phyloP scores from a whole-genome alignment of 2,888 invertebrate species.

The Acheta domesticus region DNA sequence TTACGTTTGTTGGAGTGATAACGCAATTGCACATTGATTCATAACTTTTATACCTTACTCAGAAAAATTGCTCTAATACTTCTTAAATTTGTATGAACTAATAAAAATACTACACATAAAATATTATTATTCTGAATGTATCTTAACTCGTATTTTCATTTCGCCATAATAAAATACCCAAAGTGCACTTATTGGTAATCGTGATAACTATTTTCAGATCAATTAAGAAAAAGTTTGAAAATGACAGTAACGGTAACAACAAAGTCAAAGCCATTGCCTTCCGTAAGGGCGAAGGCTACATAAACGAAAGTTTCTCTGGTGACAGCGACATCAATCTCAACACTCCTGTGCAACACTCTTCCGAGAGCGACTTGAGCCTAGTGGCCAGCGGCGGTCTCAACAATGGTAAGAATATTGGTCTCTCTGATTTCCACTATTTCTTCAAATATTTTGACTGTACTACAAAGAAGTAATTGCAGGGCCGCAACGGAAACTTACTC shows the following conservation, averaged over 20 bases:
- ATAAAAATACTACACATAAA: too few relatives aligned
- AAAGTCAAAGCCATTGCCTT: slow-evolving; percentile 33
- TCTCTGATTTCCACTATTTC: not conserved
- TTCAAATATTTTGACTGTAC: not conserved
- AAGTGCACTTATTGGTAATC: too few relatives aligned
- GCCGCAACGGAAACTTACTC: slow-evolving; percentile 45
- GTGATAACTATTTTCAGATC: slow-evolving; percentile 26
- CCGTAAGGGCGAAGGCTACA: slow-evolving; percentile 33
- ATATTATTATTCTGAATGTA: too few relatives aligned
- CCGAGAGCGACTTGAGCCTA: slow-evolving; percentile 27
- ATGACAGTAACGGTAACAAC: slow-evolving; percentile 28
- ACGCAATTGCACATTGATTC: too few relatives aligned
- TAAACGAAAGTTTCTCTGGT: slow-evolving; percentile 34
- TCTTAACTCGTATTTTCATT: too few relatives aligned
- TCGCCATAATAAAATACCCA: too few relatives aligned
- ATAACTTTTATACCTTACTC: too few relatives aligned
- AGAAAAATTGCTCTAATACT: too few relatives aligned
- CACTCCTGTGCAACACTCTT: slow-evolving; percentile 30
- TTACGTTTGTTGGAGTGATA: too few relatives aligned
- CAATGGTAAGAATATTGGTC: slow-evolving; percentile 23
- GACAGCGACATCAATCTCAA: slow-evolving; percentile 36
- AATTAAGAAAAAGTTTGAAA: slow-evolving; percentile 35
- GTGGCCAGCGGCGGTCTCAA: slow-evolving; percentile 22
- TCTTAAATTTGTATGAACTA: too few relatives aligned
- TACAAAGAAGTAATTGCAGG: not conserved